phyloP scores from a whole-genome alignment of 1,140 invertebrate genomes.

The Procambarus virginalis region DNA sequence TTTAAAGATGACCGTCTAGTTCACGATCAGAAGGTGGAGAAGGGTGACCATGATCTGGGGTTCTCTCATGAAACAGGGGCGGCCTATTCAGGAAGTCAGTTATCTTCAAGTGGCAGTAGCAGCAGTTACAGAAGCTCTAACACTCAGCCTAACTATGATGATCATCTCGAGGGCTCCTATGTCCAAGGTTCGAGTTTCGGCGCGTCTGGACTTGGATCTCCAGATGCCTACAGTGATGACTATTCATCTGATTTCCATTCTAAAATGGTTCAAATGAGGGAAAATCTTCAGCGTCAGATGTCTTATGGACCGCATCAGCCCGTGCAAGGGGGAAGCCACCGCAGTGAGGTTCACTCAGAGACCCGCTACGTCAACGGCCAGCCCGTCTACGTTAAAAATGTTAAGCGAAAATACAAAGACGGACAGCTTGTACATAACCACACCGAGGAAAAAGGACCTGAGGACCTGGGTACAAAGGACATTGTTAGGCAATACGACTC shows the following conservation, averaged over 20 bases:
- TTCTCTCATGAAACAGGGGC: not conserved
- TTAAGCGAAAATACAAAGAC: slow-evolving; percentile 59
- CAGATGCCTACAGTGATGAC: not conserved
- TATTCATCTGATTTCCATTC: not conserved
- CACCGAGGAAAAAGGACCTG: slow-evolving; percentile 56
- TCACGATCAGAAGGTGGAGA: slow-evolving; percentile 56
- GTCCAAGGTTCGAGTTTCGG: not conserved
- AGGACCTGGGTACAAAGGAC: slow-evolving; percentile 22
- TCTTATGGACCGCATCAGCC: slow-evolving; percentile 16
- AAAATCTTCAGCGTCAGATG: slow-evolving; percentile 40
- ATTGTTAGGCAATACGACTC: not conserved
- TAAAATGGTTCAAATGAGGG: slow-evolving; percentile 18
- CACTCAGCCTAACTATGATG: not conserved
- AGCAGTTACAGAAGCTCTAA: not conserved
- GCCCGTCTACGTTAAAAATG: slow-evolving; percentile 63
- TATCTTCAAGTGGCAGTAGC: slow-evolving; percentile 4
- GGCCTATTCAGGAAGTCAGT: not conserved
- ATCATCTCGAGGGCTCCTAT: not conserved
- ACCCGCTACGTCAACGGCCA: slow-evolving; percentile 65
- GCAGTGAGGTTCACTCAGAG: slow-evolving; percentile 36
- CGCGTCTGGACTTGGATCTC: not conserved
- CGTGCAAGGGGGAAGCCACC: slow-evolving; percentile 21
- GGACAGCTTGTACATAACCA: slow-evolving; percentile 64
- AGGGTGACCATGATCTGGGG: slow-evolving; percentile 38
- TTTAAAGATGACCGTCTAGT: slow-evolving; percentile 62